Evolutionary conservation across 1,140 invertebrate genomes (phyloP), one percentile per base, ranked within the genome.

Genomic region (Drosophila hydei): DNA sequence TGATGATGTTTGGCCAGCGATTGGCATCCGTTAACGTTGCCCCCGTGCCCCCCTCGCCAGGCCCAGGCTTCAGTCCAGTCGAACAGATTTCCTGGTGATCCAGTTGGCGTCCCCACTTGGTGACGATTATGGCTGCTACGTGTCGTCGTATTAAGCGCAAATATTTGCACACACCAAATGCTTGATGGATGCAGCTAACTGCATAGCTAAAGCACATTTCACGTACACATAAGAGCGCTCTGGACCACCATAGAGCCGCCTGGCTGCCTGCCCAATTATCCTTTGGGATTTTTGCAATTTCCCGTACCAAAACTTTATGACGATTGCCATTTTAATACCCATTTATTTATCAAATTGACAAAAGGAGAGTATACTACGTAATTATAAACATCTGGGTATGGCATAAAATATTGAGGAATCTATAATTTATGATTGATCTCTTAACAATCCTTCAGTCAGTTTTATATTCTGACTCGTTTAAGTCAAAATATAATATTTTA

Each of bases 151-250:
- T 85, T 79, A 73, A 87, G 54, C 50, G 74, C 81, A 72, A 87
- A 85, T 85, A 77, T 85, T 85, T 87, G 65, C 80, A 77, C 80
- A 85, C 81, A 85, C 80, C 76, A 84, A 85, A 84, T 85, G 79
- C 79, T 84, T 84, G 79, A 83, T 83, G 68, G 84, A 84, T 84
- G 79, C 79, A 64, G 62, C 75, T 75, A 78, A 83, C 75, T 75
- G 67, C 77, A 67, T 52, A n/a, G 74, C 58, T 40, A 33, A 56
- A 36, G 38, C 48, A 63, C 81, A 80, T 74, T 85, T 85, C 73
- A 63, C 62, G 45, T 33, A 72, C 9, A 25, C 19, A 56, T 21
- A 45, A 48, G 23, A 9, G 42, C 38, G 52, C 9, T 47, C 19
- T 4, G 0, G 25, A 7, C 45, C 21, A 48, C 1, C 42, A 1